A percentile compares a stretch with the other conserved stretches of the same genome.
phyloP scores from a whole-genome alignment of 2,797 vertebrate genomes.

The Myotis daubentonii region DNA sequence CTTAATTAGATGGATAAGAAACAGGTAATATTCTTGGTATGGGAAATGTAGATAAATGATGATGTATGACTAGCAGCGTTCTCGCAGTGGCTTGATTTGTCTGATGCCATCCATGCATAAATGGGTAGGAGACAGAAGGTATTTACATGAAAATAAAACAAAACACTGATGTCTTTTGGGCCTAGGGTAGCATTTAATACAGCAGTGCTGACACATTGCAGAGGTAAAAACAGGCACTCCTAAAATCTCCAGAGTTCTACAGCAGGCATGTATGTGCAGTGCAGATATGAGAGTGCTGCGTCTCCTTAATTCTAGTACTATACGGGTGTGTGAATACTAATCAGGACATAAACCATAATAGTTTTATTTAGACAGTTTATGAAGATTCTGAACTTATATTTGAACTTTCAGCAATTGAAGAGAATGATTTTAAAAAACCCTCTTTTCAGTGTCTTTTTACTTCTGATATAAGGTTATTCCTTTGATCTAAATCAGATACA shows the following conservation, averaged over 20 bases:
- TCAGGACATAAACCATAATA: not conserved
- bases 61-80: not conserved
- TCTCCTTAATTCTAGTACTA: not conserved
- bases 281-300: not conserved
- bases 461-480: not conserved
- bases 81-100: not conserved
- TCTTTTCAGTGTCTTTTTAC: not conserved
- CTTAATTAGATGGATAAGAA: not conserved
- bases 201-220: not conserved
- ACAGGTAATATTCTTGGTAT: not conserved
- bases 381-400: not conserved
- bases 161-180: not conserved
- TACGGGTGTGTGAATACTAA: not conserved
- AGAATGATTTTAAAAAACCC: not conserved
- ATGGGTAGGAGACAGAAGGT: not conserved
- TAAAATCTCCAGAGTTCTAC: not conserved
- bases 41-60: not conserved
- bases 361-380: not conserved
- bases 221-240: not conserved
- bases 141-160: not conserved
- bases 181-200: not conserved
- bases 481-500: not conserved
- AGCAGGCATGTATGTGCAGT: not conserved
- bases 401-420: slow-evolving; percentile 7
- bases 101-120: not conserved